Conservation (phyloP, 2,888 invertebrate genomes). For the Iselma pallidipennis region DNA sequence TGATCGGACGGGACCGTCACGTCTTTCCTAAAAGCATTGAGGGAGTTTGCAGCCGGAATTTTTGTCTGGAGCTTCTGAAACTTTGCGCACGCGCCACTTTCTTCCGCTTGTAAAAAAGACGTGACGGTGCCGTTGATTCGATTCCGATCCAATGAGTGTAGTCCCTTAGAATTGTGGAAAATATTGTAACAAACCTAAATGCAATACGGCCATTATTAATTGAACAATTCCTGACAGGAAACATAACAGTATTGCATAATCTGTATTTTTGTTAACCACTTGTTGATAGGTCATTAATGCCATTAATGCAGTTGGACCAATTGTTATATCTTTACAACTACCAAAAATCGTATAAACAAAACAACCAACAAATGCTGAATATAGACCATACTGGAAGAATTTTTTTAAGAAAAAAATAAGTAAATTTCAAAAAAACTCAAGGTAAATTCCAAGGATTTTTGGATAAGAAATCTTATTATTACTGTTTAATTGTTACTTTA, state of each 20-base stretch:
- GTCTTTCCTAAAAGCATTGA: too few relatives aligned
- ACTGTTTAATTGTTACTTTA: not conserved
- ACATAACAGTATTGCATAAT: conserved; percentile 82
- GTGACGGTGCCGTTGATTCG: too few relatives aligned
- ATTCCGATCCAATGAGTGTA: too few relatives aligned
- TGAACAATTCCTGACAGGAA: conserved; percentile 83
- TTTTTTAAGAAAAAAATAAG: not conserved
- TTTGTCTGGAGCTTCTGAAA: not conserved
- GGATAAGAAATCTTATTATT: not conserved
- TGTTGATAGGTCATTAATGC: conserved; percentile 88
- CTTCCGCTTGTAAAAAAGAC: too few relatives aligned
- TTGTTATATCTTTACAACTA: conserved; percentile 83
- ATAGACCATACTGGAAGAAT: conserved; percentile 84
- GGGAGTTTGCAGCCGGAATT: too few relatives aligned
- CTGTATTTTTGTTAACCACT: conserved; percentile 68
- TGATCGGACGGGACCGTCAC: too few relatives aligned
- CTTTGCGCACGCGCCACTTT: too few relatives aligned
- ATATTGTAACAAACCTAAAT: conserved; percentile 67
- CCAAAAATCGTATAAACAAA: conserved; percentile 90
- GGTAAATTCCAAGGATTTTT: not conserved
- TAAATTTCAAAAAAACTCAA: not conserved
- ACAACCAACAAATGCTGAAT: conserved; percentile 93
- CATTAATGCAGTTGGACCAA: conserved; percentile 93
- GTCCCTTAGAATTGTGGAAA: not conserved
- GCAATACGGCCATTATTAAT: conserved; percentile 77